Conservation (phyloP, 2,113 vertebrate species). For the Leptocoma aspasia region DNA sequence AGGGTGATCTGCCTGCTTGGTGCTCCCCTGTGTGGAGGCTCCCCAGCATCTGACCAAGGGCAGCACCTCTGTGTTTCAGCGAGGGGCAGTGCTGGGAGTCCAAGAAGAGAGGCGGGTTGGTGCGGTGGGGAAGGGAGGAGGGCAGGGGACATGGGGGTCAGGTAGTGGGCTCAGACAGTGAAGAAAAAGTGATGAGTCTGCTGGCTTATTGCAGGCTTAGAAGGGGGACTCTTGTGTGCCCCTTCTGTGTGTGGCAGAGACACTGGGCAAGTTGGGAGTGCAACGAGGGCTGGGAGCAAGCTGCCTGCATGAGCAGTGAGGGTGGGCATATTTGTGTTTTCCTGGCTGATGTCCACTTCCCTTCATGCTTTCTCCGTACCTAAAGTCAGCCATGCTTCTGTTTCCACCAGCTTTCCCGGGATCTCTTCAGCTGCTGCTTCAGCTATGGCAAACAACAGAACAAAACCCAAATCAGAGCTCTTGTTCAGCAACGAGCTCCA, state of each 20-base stretch:
- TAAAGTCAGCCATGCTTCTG: not conserved
- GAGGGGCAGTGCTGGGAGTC: not conserved
- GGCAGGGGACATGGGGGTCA: fast-evolving
- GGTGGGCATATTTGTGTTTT: not conserved
- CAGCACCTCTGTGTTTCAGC: not conserved
- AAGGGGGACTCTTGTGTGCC: not conserved
- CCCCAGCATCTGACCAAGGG: not conserved
- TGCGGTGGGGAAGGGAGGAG: not conserved
- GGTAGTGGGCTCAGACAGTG: not conserved
- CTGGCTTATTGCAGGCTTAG: not conserved
- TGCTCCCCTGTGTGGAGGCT: not conserved
- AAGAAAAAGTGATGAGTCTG: not conserved
- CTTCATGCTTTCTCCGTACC: not conserved
- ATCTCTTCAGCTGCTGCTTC: not conserved
- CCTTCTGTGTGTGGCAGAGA: not conserved
- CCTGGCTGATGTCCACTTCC: not conserved
- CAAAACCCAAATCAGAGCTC: not conserved
- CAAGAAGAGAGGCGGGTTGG: not conserved
- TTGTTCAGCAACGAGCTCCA: not conserved
- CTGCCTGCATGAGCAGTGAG: not conserved
- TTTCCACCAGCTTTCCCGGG: not conserved
- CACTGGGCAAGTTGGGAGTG: fast-evolving
- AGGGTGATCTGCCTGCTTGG: not conserved
- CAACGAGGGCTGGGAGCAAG: not conserved
- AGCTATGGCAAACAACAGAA: not conserved